Evolutionary conservation across 2,888 invertebrate genomes (phyloP), one percentile per base, ranked within the genome.

Genomic region (Synanthedon myopaeformis): DNA sequence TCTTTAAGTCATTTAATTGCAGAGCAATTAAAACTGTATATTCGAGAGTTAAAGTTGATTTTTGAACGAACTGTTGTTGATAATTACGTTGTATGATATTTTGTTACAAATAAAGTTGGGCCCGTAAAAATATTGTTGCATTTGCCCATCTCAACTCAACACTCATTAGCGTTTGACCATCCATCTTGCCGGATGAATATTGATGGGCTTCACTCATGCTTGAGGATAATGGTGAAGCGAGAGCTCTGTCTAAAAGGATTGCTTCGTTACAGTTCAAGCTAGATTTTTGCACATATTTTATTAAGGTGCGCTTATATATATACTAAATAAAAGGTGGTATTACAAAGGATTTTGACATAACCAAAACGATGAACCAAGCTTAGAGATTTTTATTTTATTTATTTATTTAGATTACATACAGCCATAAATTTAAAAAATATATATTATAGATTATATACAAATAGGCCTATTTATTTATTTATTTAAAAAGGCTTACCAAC

Each of bases 111-210:
- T 58, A 54, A 57, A 58, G 59, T 52, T 55, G 51, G 56, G 45
- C 49, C n/a, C 51, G 57, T 56, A 53, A 53, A 56, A 54, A 54
- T 56, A 54, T 54, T 54, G 54, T 53, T 42, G 51, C 51, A 54
- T 52, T 54, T 45, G 54, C 54, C 51, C 41, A 35, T 42, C 42
- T 45, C 50, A 56, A 53, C 57, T 57, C 57, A 55, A 51, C 55
- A 52, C 57, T 54, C 54, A 53, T 57, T 56, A 53, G 54, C 42
- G 17, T 23, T 52, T 51, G 49, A 41, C 12, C 45, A 45, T 45
- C 45, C 45, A 45, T 45, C 45, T 45, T 45, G 13, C 13, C 4
- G 45, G 45, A 45, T 13, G 45, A n/a, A 14, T 45, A 45, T 45
- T 45, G 45, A 45, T 45, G 13, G 14, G 14, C 45, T 13, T 45